Percentiles rank a stretch among this genome's conserved stretches.
These are phyloP conservation scores for Porites evermanni DNA, from an alignment of 92 coral and sea anemone genomes.

Conservation along the genomic window DNA sequence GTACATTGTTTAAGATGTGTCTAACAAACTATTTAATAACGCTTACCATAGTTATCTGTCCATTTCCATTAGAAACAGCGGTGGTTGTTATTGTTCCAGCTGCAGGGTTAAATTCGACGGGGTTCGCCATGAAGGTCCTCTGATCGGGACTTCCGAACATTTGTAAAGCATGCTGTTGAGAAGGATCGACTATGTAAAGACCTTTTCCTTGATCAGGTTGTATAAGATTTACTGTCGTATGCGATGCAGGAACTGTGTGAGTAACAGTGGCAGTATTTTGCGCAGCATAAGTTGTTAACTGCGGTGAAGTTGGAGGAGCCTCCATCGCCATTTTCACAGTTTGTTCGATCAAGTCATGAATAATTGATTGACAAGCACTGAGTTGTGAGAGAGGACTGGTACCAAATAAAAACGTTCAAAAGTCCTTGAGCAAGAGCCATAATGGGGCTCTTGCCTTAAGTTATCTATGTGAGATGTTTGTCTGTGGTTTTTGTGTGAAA, in stretches of 20 bases:
- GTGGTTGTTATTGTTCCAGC: slow-evolving; percentile 91
- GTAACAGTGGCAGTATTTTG: slow-evolving; percentile 90
- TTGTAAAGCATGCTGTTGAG: slow-evolving; percentile 94
- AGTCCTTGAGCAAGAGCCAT: too few species aligned
- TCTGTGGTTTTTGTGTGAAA: too few species aligned
- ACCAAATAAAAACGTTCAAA: neutral
- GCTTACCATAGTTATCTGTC: slow-evolving; percentile 97
- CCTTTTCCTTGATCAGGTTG: slow-evolving; percentile 98
- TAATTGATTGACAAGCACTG: slow-evolving; percentile 75
- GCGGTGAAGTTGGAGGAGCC: slow-evolving; percentile 96
- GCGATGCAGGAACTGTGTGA: slow-evolving; percentile 95
- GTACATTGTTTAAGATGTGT: slow-evolving; percentile 13
- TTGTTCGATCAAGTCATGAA: slow-evolving; percentile 70
- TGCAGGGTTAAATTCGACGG: slow-evolving; percentile 94
- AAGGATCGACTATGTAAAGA: slow-evolving; percentile 97
- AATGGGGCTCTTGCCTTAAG: too few species aligned
- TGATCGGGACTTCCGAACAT: slow-evolving; percentile 99
- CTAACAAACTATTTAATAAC: slow-evolving; percentile 12
- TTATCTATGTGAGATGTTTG: too few species aligned
- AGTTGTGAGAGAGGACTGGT: slow-evolving; percentile 31
- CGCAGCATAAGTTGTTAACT: slow-evolving; percentile 91
- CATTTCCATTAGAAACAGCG: slow-evolving; percentile 94
- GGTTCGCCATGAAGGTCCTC: slow-evolving; percentile 92
- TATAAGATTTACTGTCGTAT: slow-evolving; percentile 91
- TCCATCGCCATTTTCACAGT: slow-evolving; percentile 95